Evolutionary conservation across 2,888 invertebrate genomes (phyloP), one percentile per base, ranked within the genome.

Genomic region (Stenichneumon culpator): DNA sequence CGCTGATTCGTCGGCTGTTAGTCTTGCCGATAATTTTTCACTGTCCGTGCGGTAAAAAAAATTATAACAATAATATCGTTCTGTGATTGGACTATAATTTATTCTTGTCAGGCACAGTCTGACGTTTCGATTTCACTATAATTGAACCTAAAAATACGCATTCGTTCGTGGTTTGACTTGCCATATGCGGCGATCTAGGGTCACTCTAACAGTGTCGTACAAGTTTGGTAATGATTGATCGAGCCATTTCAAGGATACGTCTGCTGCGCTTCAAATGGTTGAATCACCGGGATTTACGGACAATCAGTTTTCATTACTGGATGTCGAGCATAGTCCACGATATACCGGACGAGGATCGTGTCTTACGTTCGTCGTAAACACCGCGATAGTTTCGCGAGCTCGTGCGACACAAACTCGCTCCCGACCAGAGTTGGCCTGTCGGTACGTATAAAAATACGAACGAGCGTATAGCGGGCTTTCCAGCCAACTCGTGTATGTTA

Each of bases 311-410:
- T 25, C 63, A 63, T 32, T 16, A 16, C 63, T 63, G 22, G 57
- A 63, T 32, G 6, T 2, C 32, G 22, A 22, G 36, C 39, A 5
- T 14, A 22, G 16, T 60, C 7, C n/a, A 19, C 47, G 28, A 39
- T 50, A 4, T 44, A 19, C 68, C 82, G 69, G 79, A 84, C 82
- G 74, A 73, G 79, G 63, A 79, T 75, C 60, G 44, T 36, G 32
- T 60, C 60, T 69, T 44, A 57, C 68, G 63, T 54, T 44, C 32
- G 57, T 68, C 77, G 82, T 82, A 82, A 82, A 82, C 79, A 82
- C 57, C 25, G 52, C 28, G 57, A 74, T 74, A 69, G 70, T 84
- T 79, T 78, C 57, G 19, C 67, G 77, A 81, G 78, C 11, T 28
- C 60, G 25, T 47, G 74, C 50, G 74, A 78, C 68, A 79, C 74